Base-by-base conservation (phyloP, 2,113 vertebrate genomes). In the Mus musculus region DNA sequence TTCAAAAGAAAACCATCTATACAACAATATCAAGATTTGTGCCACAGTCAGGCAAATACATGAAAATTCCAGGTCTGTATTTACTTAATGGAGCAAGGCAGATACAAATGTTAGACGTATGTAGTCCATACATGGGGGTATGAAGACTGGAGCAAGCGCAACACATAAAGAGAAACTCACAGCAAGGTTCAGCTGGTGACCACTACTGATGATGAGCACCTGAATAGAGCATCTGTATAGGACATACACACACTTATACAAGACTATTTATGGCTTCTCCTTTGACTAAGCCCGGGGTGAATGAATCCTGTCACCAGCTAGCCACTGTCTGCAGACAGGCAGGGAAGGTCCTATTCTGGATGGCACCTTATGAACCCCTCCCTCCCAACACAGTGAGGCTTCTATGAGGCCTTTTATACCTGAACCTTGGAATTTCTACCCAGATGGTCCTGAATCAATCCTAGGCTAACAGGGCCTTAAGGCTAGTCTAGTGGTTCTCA, bases 231-330 rank as follows among this genome's bases (percentile, higher is more conserved):
- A 14, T 72, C 71, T 30, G 7, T 16, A 76, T 2, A 8, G 49
- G 20, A 63, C 3, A 0, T 13, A 0, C 4, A 3, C 39, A 10
- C 28, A 12, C 7, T 59, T 1, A 46, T 2, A 7, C 16, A 11
- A 24, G 49, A 13, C 69, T 42, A 1, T 46, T 59, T 17, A 49
- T 10, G 30, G 49, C 8, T 24, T 88, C 49, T 69, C 56, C 69
- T 67, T n/a, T 39, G 30, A 63, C 0, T 2, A 14, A 63, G 49
- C 46, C 39, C 87, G 17, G 19, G 6, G 22, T 11, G 26, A 81
- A 65, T 42, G n/a, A 78, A 82, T 22, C 5, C 73, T 20, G 22
- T 65, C 33, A 3, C n/a, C 13, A 86, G 49, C 17, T 22, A 39
- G 36, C 20, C 16, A 22, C 52, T 61, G 20, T 11, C 33, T 54